These are phyloP conservation scores for Drosophila baimaii DNA, from an alignment of 1,140 invertebrate species.

Conservation along the genomic window DNA sequence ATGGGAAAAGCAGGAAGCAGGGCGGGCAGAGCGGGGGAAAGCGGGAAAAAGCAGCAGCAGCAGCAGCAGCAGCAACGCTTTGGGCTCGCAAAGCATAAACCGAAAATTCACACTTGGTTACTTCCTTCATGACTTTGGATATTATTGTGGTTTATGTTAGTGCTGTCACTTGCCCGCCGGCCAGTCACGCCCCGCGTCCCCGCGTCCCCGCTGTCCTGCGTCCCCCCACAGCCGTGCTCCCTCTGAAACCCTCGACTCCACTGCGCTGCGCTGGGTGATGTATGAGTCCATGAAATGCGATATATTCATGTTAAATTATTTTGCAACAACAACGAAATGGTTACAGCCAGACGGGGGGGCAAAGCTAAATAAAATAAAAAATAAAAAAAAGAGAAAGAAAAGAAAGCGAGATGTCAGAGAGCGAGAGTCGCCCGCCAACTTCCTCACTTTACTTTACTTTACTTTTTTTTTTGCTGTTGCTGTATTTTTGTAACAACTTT, in stretches of 20 bases:
- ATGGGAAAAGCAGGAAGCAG: conserved; percentile 5
- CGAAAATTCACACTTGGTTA: conserved; percentile 82
- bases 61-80: conserved; percentile 30
- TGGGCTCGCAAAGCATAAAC: conserved; percentile 74
- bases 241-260: conserved; percentile 7
- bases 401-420: conserved; percentile 37
- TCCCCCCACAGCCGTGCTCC: background rate
- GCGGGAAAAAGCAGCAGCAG: conserved; percentile 11
- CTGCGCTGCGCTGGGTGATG: conserved; percentile 64
- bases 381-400: background rate
- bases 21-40: background rate
- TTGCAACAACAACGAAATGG: conserved; percentile 22
- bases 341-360: background rate
- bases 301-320: conserved; percentile 83
- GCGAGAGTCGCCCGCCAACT: conserved; percentile 43
- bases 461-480: background rate
- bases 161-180: conserved; percentile 75
- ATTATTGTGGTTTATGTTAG: conserved; percentile 83
- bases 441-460: conserved; percentile 9
- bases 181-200: conserved; percentile 34
- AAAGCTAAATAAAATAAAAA: conserved; percentile 7
- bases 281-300: conserved; percentile 82
- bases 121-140: conserved; percentile 83
- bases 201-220: too few relatives aligned
- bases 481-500: conserved; percentile 25